Conservation (phyloP, 2,797 vertebrate species). For the Benthosema pterotum region DNA sequence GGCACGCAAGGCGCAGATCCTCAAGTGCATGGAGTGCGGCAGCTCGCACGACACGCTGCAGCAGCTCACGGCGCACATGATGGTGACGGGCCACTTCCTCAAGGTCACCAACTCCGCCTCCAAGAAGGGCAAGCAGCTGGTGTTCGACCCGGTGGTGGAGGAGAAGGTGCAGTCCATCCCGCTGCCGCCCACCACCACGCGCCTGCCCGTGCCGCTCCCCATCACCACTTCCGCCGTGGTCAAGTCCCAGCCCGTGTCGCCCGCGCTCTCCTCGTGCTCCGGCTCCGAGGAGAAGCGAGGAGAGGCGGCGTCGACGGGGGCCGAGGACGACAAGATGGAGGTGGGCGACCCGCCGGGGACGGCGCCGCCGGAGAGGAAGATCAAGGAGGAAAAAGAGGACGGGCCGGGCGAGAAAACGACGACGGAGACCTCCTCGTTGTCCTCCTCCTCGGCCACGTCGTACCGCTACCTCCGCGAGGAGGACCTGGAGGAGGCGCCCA, state of each 20-base stretch:
- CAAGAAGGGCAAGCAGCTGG: constrained; percentile 97
- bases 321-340: constrained; percentile 82
- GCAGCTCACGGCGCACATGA: constrained; percentile 99
- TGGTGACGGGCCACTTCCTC: constrained; percentile 98
- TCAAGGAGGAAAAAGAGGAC: constrained; percentile 96
- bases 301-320: too few relatives aligned
- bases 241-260: constrained; percentile 94
- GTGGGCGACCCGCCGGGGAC: constrained; percentile 61
- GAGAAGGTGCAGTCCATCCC: constrained; percentile 99
- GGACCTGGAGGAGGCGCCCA: constrained; percentile 94
- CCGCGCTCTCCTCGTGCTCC: constrained; percentile 78
- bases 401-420: constrained; percentile 74
- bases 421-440: too few relatives aligned
- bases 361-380: constrained; percentile 84
- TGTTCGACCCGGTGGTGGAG: constrained; percentile 94
- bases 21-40: constrained; percentile 99
- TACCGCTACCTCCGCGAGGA: constrained; percentile 98
- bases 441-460: too few relatives aligned
- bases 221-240: too few relatives aligned
- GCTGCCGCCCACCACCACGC: constrained; percentile 93
- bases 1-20: constrained; percentile 97
- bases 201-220: constrained; percentile 89
- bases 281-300: constrained; percentile 88
- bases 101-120: constrained; percentile 98
- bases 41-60: constrained; percentile 98